Base-by-base conservation (phyloP, 1,140 invertebrate species). In the Tigriopus japonicus region DNA sequence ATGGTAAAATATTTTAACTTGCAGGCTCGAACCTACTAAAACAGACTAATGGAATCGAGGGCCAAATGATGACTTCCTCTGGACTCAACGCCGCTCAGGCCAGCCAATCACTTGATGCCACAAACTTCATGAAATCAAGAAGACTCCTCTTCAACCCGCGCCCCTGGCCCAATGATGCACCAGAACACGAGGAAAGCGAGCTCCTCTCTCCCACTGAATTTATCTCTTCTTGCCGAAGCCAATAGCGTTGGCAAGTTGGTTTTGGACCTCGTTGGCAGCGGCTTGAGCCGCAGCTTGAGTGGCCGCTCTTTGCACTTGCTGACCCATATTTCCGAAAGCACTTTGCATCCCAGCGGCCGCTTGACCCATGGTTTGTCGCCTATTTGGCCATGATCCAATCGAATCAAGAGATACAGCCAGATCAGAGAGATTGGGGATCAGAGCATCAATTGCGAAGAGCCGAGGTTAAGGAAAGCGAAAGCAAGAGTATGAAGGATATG, bases 231-330 rank as follows among this genome's bases (percentile, higher is more conserved):
- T 23, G 15, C 23, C 23, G 12, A 23, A 15, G 41, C 51, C 51
- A 19, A 61, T 35, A 64, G 64, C 23, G 59, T 45, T 56, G 53
- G 62, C 54, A 35, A 54, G 24, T 56, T 15, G 62, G 55, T 43
- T 64, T 65, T 62, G 59, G 54, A 55, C 63, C 53, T 53, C 61
- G 59, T 19, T 66, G 15, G 56, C 51, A 10, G 62, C 59, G 12
- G 59, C 23, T 59, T 56, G 45, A 14, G 62, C 52, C n/a, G 52
- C 45, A n/a, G 59, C 52, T 51, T 56, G 66, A 51, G 41, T 41
- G 10, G 58, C 23, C 17, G 43, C 43, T 6, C 42, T 12, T 15
- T 28, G 15, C 42, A 51, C 40, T 13, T 52, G 53, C 40, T 59
- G 49, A 17, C 56, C 55, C 40, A 64, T 62, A 13, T 63, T 61